Evolutionary conservation across 2,797 vertebrate species (phyloP).

Genomic region (Cyclura pinguis): DNA sequence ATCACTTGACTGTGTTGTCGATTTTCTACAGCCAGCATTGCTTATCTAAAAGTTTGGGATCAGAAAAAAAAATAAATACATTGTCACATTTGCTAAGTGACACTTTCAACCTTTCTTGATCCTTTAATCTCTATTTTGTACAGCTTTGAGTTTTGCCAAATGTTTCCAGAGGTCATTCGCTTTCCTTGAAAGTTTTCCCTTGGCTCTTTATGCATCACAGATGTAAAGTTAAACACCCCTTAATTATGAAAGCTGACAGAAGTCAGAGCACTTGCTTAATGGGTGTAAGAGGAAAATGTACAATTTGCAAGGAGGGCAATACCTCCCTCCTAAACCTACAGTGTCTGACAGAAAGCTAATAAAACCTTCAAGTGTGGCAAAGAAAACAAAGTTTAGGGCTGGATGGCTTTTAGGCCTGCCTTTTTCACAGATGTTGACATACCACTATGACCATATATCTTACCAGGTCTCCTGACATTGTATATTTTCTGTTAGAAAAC

Average conservation of each 20-base stretch:
- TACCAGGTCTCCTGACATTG: background rate
- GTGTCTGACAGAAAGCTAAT: conserved; percentile 51
- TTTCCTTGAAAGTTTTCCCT: conserved; percentile 24
- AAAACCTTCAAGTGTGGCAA: conserved; percentile 64
- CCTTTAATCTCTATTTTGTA: conserved; percentile 48
- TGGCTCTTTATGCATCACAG: background rate
- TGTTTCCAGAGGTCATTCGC: conserved; percentile 26
- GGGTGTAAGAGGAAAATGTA: conserved; percentile 34
- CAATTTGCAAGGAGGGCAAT: conserved; percentile 33
- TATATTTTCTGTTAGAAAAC: background rate
- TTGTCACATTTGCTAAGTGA: conserved; percentile 33
- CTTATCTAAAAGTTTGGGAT: conserved; percentile 2
- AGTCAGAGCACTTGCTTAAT: conserved; percentile 59
- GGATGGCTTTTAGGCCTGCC: conserved; percentile 39
- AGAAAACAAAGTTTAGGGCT: conserved; percentile 55
- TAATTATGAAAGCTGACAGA: conserved; percentile 59
- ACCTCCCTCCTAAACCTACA: conserved; percentile 38
- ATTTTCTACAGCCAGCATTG: conserved; percentile 29
- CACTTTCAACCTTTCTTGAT: conserved; percentile 14
- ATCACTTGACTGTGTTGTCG: conserved; percentile 10
- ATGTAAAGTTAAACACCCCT: conserved; percentile 53
- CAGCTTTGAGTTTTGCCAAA: background rate
- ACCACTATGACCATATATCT: background rate
- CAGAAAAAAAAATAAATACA: conserved; percentile 30
- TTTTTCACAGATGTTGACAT: conserved; percentile 30